phyloP scores from a whole-genome alignment of 1,140 invertebrate genomes.

The Drosophila melanogaster region DNA sequence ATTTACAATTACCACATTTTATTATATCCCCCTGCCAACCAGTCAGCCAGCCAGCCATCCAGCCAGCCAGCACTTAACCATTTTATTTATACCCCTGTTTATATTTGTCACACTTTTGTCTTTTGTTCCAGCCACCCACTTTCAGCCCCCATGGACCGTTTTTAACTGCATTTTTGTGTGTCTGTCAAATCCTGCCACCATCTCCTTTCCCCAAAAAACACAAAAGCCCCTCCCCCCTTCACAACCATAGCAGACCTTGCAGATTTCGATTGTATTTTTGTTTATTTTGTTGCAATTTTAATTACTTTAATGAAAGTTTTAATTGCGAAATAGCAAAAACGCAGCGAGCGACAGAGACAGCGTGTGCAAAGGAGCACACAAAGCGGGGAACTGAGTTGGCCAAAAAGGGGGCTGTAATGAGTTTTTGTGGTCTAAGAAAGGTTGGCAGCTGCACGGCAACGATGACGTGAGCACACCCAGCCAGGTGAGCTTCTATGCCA shows the following conservation, averaged over 20 bases:
- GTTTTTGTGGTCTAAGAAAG: conserved; percentile 81
- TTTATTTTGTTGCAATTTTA: conserved; percentile 83
- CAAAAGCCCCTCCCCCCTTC: not conserved
- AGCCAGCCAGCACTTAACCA: conserved; percentile 50
- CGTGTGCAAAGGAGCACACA: conserved; percentile 24
- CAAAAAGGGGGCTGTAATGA: conserved; percentile 57
- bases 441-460: conserved; percentile 68
- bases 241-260: conserved; percentile 35
- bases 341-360: conserved; percentile 47
- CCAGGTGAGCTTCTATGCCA: conserved; percentile 18
- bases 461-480: conserved; percentile 54
- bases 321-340: conserved; percentile 81
- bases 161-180: conserved; percentile 79
- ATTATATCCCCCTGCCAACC: conserved; percentile 46
- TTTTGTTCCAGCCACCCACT: conserved; percentile 48
- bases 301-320: conserved; percentile 84
- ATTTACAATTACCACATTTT: conserved; percentile 84
- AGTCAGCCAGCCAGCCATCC: conserved; percentile 2
- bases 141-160: conserved; percentile 24
- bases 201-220: not conserved
- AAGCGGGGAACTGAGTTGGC: not conserved
- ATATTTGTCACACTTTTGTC: conserved; percentile 82
- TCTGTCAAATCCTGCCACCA: conserved; percentile 63
- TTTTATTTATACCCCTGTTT: conserved; percentile 81
- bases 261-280: conserved; percentile 82